Evolutionary conservation across 2,113 vertebrate genomes (phyloP).

Genomic region (Nipponia nippon): DNA sequence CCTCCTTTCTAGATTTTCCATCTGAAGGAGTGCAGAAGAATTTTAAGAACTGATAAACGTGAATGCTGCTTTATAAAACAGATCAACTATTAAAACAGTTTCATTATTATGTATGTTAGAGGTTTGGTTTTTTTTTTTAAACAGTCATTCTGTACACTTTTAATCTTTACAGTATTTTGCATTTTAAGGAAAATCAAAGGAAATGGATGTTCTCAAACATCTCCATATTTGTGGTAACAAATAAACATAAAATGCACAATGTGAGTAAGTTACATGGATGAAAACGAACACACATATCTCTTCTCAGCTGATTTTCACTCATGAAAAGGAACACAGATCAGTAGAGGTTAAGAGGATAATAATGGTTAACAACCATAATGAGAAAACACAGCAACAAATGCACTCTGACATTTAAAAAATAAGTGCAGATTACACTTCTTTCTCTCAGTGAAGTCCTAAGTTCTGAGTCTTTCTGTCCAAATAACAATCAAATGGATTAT

Average conservation of each 20-base stretch:
- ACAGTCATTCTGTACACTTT: background rate
- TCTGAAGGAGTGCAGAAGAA: background rate
- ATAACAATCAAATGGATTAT: background rate
- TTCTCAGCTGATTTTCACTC: background rate
- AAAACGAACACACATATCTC: background rate
- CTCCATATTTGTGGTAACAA: background rate
- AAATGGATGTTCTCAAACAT: constrained; percentile 23
- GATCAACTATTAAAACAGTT: background rate
- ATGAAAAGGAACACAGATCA: constrained; percentile 1
- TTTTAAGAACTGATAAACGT: background rate
- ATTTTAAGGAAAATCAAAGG: background rate
- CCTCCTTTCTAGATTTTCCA: background rate
- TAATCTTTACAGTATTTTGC: background rate
- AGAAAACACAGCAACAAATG: constrained; percentile 1
- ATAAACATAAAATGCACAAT: background rate
- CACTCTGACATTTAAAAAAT: background rate
- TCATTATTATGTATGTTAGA: background rate
- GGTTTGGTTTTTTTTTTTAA: background rate
- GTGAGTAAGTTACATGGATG: background rate
- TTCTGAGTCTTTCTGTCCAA: background rate
- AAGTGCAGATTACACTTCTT: background rate
- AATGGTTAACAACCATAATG: background rate
- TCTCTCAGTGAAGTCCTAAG: background rate
- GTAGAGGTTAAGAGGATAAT: constrained; percentile 45
- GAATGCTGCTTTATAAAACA: background rate